Conservation (phyloP, 2,888 invertebrate genomes). For the Amblyteles armatorius region DNA sequence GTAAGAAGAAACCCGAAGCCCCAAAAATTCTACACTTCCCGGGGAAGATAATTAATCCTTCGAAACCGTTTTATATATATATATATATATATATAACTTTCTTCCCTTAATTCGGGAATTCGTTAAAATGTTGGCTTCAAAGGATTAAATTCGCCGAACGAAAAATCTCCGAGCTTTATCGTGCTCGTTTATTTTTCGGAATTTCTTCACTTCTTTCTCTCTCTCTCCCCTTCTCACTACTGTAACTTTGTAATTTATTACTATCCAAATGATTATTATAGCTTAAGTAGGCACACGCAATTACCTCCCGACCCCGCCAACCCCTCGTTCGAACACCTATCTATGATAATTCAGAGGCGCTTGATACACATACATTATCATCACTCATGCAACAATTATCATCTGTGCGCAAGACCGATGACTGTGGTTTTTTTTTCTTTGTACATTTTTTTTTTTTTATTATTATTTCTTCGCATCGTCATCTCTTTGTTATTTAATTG, state of each 20-base stretch:
- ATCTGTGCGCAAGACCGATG: not conserved
- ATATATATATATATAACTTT: not conserved
- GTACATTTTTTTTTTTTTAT: not conserved
- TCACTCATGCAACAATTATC: conserved; percentile 5
- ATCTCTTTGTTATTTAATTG: conserved; percentile 70
- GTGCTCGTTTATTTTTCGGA: conserved; percentile 15
- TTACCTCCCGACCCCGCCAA: not conserved
- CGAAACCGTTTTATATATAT: not conserved
- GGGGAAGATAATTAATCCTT: conserved; percentile 38
- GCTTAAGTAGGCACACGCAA: conserved; percentile 55
- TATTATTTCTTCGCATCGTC: not conserved
- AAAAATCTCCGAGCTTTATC: not conserved
- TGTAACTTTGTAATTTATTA: conserved; percentile 62
- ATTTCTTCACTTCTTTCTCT: conserved; percentile 3
- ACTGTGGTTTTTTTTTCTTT: not conserved
- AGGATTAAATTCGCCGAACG: conserved; percentile 33
- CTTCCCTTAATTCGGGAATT: not conserved
- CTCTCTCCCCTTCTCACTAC: not conserved
- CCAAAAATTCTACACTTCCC: conserved; percentile 25
- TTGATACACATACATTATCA: conserved; percentile 2
- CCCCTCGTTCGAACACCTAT: not conserved
- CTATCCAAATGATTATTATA: conserved; percentile 59
- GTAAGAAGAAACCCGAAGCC: conserved; percentile 16
- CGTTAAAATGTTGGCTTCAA: conserved; percentile 14
- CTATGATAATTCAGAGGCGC: not conserved